Conservation (phyloP, 2,888 invertebrate genomes). For the Lepeophtheirus nordmannii region DNA sequence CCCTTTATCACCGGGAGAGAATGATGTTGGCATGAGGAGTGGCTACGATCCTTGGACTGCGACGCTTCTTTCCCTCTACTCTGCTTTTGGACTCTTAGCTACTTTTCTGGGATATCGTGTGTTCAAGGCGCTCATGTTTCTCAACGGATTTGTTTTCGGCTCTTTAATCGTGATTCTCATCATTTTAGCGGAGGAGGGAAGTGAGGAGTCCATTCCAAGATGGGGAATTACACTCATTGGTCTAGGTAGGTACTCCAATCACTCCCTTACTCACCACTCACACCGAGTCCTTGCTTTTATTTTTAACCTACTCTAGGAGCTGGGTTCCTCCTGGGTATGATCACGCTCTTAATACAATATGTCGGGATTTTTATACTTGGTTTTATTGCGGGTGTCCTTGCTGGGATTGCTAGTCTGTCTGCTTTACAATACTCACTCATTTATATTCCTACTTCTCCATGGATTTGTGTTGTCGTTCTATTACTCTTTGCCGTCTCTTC, state of each 20-base stretch:
- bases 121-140: constrained; percentile 71
- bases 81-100: constrained; percentile 65
- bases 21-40: constrained; percentile 29
- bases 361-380: constrained; percentile 66
- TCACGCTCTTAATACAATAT: constrained; percentile 65
- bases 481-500: constrained; percentile 51
- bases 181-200: constrained; percentile 54
- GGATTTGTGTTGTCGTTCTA: constrained; percentile 53
- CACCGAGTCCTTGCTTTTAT: constrained; percentile 39
- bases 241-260: background rate
- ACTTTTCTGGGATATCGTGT: constrained; percentile 72
- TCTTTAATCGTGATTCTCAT: constrained; percentile 63
- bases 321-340: constrained; percentile 57
- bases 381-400: constrained; percentile 53
- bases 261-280: constrained; percentile 40
- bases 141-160: constrained; percentile 71
- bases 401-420: constrained; percentile 43
- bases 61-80: constrained; percentile 51
- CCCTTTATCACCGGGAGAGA: background rate
- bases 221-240: constrained; percentile 10
- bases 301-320: constrained; percentile 42
- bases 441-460: constrained; percentile 36
- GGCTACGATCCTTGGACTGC: constrained; percentile 51
- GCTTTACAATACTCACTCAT: background rate
- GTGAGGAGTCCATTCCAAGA: background rate